phyloP scores from a whole-genome alignment of 2,113 vertebrate species.

The Prunella himalayana region DNA sequence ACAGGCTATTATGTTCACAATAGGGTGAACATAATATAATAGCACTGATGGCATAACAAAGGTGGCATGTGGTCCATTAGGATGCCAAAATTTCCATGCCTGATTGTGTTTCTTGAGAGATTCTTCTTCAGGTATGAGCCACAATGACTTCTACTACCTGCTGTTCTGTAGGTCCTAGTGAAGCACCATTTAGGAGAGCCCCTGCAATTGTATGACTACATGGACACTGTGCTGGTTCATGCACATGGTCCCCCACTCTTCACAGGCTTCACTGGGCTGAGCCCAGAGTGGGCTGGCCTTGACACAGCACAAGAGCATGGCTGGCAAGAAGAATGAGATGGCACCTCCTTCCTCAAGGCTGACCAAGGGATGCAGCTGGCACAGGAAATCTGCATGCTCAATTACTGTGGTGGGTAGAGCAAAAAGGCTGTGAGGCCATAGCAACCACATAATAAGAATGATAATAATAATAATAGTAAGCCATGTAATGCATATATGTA shows the following conservation, averaged over 20 bases:
- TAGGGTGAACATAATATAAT: too few relatives aligned
- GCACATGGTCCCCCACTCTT: neutral
- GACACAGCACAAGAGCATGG: neutral
- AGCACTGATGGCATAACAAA: fast-evolving
- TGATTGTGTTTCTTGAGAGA: neutral
- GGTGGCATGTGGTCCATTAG: neutral
- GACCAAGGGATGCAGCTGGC: neutral
- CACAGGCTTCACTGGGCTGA: neutral
- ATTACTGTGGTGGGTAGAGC: neutral
- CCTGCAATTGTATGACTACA: neutral
- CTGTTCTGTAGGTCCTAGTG: neutral
- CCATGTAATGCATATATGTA: neutral
- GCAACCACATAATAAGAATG: neutral
- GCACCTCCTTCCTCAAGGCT: neutral
- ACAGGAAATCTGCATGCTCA: neutral
- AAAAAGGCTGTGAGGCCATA: neutral
- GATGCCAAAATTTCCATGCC: neutral
- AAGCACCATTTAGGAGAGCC: neutral
- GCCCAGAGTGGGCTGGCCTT: neutral
- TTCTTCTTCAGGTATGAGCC: neutral
- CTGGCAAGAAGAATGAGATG: neutral
- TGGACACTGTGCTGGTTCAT: neutral
- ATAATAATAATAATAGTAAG: too few relatives aligned
- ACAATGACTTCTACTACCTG: neutral
- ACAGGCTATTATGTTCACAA: neutral